A percentile compares a stretch with the other conserved stretches of the same genome.
phyloP scores from a whole-genome alignment of 2,113 vertebrate species.

The Anguilla japonica region DNA sequence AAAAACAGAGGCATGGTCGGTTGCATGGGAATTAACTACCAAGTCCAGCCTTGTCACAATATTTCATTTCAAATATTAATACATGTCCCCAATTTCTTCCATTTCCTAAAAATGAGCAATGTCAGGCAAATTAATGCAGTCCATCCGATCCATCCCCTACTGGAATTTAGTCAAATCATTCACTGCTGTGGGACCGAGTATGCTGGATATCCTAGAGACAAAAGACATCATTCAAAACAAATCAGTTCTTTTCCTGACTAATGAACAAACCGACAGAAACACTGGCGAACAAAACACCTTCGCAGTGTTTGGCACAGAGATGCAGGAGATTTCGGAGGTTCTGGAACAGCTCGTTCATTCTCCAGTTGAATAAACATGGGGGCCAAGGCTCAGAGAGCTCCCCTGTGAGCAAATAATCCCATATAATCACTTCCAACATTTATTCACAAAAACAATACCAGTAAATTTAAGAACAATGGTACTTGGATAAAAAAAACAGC shows the following conservation, averaged over 20 bases:
- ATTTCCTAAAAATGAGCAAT: neutral
- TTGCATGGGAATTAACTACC: slow-evolving; percentile 39
- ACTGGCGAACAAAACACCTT: neutral
- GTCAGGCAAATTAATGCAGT: neutral
- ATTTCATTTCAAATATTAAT: slow-evolving; percentile 17
- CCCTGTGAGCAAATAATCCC: neutral
- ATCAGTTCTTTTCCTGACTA: neutral
- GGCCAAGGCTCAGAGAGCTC: slow-evolving; percentile 37
- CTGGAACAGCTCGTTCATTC: slow-evolving; percentile 29
- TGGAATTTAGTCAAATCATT: neutral
- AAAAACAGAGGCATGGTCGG: slow-evolving; percentile 46
- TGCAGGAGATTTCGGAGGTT: slow-evolving; percentile 15
- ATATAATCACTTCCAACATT: neutral
- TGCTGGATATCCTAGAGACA: neutral
- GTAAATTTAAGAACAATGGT: slow-evolving; percentile 2
- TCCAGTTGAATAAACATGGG: slow-evolving; percentile 33
- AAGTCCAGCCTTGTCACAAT: neutral
- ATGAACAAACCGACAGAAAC: neutral
- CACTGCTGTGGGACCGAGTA: neutral
- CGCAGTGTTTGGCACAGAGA: neutral
- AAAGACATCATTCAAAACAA: neutral
- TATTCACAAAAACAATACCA: slow-evolving; percentile 4
- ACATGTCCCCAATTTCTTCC: slow-evolving; percentile 3
- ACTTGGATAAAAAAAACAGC: neutral
- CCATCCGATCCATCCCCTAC: neutral